These are phyloP conservation scores for Acanthosepion pharaonis DNA, from an alignment of 2,888 invertebrate species.

Conservation along the genomic window DNA sequence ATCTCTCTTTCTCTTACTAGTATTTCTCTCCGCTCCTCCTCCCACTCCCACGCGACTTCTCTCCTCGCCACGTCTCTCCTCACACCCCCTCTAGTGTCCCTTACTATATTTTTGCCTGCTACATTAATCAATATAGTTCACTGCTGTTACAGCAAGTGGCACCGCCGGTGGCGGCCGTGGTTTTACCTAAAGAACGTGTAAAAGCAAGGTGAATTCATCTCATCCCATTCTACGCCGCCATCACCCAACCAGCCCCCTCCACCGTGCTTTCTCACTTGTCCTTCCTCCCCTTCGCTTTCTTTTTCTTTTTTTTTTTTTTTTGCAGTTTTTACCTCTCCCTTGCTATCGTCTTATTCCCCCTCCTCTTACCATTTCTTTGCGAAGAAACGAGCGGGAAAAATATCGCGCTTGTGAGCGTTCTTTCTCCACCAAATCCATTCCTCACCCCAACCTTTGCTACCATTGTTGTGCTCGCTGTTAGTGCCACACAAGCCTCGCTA, in stretches of 20 bases:
- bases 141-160: conserved; percentile 2
- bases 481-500: not conserved
- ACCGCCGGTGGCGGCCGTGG: not conserved
- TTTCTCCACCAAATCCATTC: not conserved
- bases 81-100: not conserved
- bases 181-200: not conserved
- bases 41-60: not conserved
- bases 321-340: not conserved
- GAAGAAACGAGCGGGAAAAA: not conserved
- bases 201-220: not conserved
- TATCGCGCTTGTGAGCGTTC: not conserved
- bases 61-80: not conserved
- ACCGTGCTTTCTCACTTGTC: not conserved
- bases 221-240: not conserved
- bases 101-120: not conserved
- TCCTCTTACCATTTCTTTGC: not conserved
- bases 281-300: not conserved
- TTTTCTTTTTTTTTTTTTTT: not conserved
- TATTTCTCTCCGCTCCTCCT: not conserved
- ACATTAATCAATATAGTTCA: conserved; percentile 2
- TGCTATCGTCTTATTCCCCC: not conserved
- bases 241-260: not conserved
- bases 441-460: not conserved
- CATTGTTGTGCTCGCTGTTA: not conserved
- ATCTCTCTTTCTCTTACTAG: too few species aligned